Evolutionary conservation across 1,140 invertebrate genomes (phyloP), one percentile per base, ranked within the genome.

Genomic region (Macrobrachium rosenbergii): DNA sequence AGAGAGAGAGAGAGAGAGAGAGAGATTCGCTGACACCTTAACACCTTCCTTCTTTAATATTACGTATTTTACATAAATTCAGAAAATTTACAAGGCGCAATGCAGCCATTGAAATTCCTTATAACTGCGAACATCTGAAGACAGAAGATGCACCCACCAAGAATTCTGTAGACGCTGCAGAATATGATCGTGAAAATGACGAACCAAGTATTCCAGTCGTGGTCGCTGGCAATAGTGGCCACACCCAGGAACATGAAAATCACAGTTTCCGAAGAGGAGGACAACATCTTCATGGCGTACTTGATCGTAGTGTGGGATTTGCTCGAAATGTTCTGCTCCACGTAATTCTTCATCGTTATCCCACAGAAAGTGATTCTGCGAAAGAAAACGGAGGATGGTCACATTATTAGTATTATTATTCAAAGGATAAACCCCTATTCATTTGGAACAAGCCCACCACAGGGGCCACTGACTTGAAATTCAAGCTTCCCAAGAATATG

Each of bases 181-280:
- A 99, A 98, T 62, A 98, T 91, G 89, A 99, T 97, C 10, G 98
- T 98, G 90, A 98, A 94, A 28, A 98, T 89, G 75, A 99, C 96
- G 93, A 99, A 99, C 94, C 95, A 95, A 7, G 97, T 96, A 93
- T 99, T 99, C 97, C 98, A 99, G 87, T 96, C 95, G 92, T 99
- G 97, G 76, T 93, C 93, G 91, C 98, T 98, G 90, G 98, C 98
- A 16, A 99, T 96, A 0, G 98, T 99, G 64, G 98, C 97, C 16
- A 99, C 97, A 2, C 99, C 97, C 52, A 99, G 95, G 92, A 99
- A 99, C 96, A 99, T 98, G 93, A 99, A 99, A 91, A 99, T 99
- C 91, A 99, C 97, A 0, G 98, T 99, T 93, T 99, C 99, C 7
- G 98, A 98, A 12, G 97, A 97, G 89, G 96, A 98, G 75, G 97